Conservation (phyloP, 2,113 vertebrate genomes). For the Psettodes erumei region DNA sequence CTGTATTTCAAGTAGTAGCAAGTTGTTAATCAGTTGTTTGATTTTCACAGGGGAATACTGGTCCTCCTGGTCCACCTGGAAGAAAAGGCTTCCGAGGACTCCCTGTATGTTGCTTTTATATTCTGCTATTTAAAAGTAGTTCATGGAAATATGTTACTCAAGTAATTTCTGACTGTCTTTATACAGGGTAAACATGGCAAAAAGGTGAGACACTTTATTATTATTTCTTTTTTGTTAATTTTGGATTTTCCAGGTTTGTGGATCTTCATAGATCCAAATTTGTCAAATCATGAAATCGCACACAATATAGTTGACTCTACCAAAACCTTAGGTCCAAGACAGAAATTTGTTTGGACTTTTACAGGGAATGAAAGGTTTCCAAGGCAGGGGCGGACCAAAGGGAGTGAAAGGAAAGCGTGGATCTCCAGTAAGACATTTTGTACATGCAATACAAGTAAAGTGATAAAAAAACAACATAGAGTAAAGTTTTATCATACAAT, state of each 20-base stretch:
- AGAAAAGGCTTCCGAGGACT: conserved; percentile 64
- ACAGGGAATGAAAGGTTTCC: conserved; percentile 79
- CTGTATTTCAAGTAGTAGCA: neutral
- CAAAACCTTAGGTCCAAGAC: neutral
- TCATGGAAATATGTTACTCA: neutral
- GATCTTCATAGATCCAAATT: accelerated
- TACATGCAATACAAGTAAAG: neutral
- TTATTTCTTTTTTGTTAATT: neutral
- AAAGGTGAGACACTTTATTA: conserved; percentile 67
- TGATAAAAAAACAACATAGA: neutral
- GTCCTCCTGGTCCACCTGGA: conserved; percentile 73
- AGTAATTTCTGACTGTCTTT: conserved; percentile 24
- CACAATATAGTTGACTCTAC: neutral
- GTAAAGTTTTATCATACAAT: neutral
- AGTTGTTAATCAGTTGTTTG: neutral
- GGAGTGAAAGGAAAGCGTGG: conserved; percentile 78
- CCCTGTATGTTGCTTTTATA: conserved; percentile 68
- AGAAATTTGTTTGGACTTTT: conserved; percentile 18
- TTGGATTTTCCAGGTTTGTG: neutral
- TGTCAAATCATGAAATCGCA: neutral
- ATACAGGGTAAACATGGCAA: conserved; percentile 77
- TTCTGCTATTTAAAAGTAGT: conserved; percentile 1
- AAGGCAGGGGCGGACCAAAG: conserved; percentile 73
- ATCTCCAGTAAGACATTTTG: conserved; percentile 68
- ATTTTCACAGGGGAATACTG: conserved; percentile 73